phyloP scores from a whole-genome alignment of 2,888 invertebrate genomes.

The Clunio marinus region DNA sequence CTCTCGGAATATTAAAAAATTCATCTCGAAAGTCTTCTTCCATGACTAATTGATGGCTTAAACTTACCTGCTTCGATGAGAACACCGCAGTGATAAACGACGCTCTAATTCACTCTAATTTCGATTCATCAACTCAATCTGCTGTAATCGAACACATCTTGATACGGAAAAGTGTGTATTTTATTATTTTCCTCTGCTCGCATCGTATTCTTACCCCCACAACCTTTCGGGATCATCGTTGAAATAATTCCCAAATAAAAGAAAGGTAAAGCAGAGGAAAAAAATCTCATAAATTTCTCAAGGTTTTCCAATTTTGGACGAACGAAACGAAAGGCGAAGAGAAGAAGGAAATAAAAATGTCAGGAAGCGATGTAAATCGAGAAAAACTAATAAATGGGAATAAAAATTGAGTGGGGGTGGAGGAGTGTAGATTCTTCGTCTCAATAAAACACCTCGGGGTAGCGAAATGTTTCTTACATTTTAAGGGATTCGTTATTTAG shows the following conservation, averaged over 20 bases:
- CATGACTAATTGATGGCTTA: background rate
- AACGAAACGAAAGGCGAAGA: background rate
- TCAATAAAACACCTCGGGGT: background rate
- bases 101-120: constrained; percentile 16
- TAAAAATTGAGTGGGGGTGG: background rate
- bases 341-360: background rate
- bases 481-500: background rate
- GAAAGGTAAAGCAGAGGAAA: background rate
- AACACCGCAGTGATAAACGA: background rate
- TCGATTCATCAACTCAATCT: constrained; percentile 22
- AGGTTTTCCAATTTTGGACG: background rate
- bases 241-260: background rate
- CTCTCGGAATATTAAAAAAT: no score
- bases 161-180: background rate
- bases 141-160: background rate
- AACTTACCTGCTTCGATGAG: background rate
- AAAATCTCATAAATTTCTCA: background rate
- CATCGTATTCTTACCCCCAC: background rate
- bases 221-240: background rate
- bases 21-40: background rate
- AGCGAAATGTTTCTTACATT: no score
- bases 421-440: background rate
- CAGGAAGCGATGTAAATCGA: constrained; percentile 1
- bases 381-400: constrained; percentile 2
- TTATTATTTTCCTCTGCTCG: no score